Evolutionary conservation across 2,113 vertebrate species (phyloP).

Genomic region (Ciconia boyciana): DNA sequence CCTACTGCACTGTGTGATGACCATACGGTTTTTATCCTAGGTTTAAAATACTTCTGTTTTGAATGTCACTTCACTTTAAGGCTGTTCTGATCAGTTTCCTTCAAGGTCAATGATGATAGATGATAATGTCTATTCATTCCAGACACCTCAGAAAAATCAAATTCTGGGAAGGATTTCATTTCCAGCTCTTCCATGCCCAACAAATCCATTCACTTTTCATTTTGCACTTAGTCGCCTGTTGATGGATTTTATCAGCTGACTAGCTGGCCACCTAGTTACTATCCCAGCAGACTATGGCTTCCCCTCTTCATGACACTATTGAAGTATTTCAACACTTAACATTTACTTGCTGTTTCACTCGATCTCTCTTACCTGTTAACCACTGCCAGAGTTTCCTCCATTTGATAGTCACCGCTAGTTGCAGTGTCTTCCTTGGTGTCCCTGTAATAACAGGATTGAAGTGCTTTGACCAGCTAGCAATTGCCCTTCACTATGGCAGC

Average conservation of each 20-base stretch:
- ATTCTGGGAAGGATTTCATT: background rate
- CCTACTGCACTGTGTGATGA: background rate
- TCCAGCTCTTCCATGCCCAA: background rate
- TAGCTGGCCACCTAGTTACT: background rate
- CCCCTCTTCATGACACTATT: background rate
- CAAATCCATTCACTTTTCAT: background rate
- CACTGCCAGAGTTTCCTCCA: background rate
- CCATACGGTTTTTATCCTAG: background rate
- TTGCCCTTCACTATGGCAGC: background rate
- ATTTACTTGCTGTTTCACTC: background rate
- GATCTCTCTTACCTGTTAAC: background rate
- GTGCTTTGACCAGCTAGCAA: background rate
- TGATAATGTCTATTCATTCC: background rate
- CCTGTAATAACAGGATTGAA: background rate
- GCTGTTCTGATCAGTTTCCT: background rate
- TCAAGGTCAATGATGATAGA: background rate
- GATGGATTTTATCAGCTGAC: background rate
- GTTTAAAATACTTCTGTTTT: background rate
- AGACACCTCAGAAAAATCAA: background rate
- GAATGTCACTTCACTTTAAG: background rate
- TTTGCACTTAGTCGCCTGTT: background rate
- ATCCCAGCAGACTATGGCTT: background rate
- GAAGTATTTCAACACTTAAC: background rate
- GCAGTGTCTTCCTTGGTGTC: background rate
- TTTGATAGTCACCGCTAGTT: rapidly evolving